Percentiles rank a stretch among this genome's conserved stretches.
Conservation (phyloP, 2,888 invertebrate species). For the Aethes cnicana region DNA sequence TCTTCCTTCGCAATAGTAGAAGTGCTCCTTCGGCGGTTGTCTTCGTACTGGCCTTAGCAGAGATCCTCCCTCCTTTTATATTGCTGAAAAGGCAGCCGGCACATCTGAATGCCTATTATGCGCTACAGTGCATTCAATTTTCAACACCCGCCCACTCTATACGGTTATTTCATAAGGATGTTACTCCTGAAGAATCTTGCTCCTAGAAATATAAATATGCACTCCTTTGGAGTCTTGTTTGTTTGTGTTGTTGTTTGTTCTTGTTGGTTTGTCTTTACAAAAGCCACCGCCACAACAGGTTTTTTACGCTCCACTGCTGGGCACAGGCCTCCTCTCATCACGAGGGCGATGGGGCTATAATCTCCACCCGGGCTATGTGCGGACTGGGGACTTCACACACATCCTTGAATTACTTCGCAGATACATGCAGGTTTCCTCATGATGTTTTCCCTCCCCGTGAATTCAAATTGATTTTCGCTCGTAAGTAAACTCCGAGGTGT, state of each 20-base stretch:
- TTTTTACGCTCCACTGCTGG: too few relatives aligned
- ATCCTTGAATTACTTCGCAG: too few relatives aligned
- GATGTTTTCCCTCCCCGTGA: too few relatives aligned
- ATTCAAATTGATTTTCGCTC: too few relatives aligned
- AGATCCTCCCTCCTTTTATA: slow-evolving; percentile 58
- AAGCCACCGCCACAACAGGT: too few relatives aligned
- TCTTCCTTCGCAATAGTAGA: slow-evolving; percentile 51
- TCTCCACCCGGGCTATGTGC: too few relatives aligned
- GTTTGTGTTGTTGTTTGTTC: not conserved
- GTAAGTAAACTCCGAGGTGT: too few relatives aligned
- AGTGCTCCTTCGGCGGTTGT: slow-evolving; percentile 58
- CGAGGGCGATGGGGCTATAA: too few relatives aligned
- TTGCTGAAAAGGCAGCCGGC: slow-evolving; percentile 41
- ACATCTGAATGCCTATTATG: slow-evolving; percentile 59
- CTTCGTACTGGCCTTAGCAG: slow-evolving; percentile 59
- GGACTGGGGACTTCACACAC: too few relatives aligned
- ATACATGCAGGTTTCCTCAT: too few relatives aligned
- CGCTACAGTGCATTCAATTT: slow-evolving; percentile 78
- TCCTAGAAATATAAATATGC: slow-evolving; percentile 36
- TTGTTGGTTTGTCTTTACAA: too few relatives aligned
- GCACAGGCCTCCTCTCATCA: too few relatives aligned
- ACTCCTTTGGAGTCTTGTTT: not conserved
- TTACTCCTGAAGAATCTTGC: slow-evolving; percentile 37
- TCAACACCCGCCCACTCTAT: slow-evolving; percentile 62
- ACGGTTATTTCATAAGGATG: slow-evolving; percentile 31